Evolutionary conservation across 2,797 vertebrate species (phyloP).

Genomic region (Cuniculus paca): DNA sequence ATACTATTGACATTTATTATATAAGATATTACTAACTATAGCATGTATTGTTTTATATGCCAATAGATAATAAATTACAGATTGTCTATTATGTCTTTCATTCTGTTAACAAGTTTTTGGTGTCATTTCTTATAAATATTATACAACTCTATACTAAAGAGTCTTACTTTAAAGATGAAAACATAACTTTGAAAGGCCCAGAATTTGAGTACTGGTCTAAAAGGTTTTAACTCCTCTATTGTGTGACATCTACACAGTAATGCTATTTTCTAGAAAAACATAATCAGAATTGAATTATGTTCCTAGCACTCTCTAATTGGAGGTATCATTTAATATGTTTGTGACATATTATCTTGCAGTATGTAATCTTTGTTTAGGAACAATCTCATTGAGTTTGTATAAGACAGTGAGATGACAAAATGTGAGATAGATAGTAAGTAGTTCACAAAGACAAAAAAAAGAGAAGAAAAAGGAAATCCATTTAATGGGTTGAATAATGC

Average conservation of each 20-base stretch:
- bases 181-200: background rate
- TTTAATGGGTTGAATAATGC: background rate
- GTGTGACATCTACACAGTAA: background rate
- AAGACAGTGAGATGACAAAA: background rate
- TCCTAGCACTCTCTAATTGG: background rate
- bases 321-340: background rate
- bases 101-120: background rate
- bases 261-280: background rate
- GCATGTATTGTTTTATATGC: background rate
- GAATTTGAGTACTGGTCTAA: background rate
- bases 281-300: background rate
- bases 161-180: background rate
- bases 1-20: background rate
- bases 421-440: background rate
- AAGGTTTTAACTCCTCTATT: background rate
- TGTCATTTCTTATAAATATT: background rate
- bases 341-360: background rate
- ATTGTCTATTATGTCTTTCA: background rate
- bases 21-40: background rate
- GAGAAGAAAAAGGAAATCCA: background rate
- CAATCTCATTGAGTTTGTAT: background rate
- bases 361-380: background rate
- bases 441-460: background rate
- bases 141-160: background rate
- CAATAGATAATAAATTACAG: background rate